Conservation (phyloP, 1,140 invertebrate species). For the Cherax quadricarinatus region DNA sequence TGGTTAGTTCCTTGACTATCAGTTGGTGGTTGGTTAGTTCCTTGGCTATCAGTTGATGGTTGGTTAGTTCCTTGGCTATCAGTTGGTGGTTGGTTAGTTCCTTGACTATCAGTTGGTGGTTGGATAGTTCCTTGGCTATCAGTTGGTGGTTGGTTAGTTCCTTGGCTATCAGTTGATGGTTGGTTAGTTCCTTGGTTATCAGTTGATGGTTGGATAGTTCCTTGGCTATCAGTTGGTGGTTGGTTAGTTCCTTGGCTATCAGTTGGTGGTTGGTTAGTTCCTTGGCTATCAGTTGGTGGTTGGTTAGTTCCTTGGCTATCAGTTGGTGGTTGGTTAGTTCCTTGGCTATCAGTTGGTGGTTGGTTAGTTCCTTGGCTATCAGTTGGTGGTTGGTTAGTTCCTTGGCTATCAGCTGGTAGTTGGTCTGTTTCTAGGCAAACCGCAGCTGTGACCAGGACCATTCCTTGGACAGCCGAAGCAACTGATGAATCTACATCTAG, state of each 20-base stretch:
- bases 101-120: background rate
- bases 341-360: background rate
- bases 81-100: background rate
- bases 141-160: background rate
- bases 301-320: background rate
- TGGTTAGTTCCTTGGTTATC: background rate
- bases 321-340: background rate
- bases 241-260: background rate
- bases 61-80: background rate
- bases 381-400: background rate
- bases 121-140: background rate
- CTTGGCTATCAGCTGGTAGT: background rate
- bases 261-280: background rate
- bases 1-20: background rate
- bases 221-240: background rate
- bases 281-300: background rate
- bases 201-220: background rate
- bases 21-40: background rate
- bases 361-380: background rate
- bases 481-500: too few species aligned
- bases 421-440: background rate
- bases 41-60: background rate
- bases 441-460: background rate
- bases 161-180: background rate
- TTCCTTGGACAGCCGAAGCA: background rate